phyloP scores from a whole-genome alignment of 2,797 vertebrate genomes.

The Arnoldichthys spilopterus region DNA sequence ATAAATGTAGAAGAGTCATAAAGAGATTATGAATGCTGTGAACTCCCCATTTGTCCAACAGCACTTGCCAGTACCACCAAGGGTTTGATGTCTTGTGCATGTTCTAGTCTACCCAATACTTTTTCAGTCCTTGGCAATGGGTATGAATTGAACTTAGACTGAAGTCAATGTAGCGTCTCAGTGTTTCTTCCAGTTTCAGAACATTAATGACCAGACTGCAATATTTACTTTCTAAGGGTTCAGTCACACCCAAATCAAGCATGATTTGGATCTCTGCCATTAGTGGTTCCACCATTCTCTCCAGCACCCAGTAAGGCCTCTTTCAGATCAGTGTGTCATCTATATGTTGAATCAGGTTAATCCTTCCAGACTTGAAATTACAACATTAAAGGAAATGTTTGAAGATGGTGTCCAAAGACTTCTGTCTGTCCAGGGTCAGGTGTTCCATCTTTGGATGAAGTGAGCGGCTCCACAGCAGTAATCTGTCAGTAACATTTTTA shows the following conservation, averaged over 20 bases:
- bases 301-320: constrained; percentile 6
- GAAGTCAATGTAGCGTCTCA: constrained; percentile 12
- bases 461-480: background rate
- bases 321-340: constrained; percentile 4
- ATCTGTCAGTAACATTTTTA: background rate
- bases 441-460: background rate
- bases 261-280: constrained; percentile 22
- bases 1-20: too few species aligned
- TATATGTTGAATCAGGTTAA: constrained; percentile 4
- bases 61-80: background rate
- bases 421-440: background rate
- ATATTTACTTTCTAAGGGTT: constrained; percentile 29
- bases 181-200: background rate
- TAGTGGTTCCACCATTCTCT: constrained; percentile 12
- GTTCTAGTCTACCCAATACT: background rate
- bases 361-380: background rate
- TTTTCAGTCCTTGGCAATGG: background rate
- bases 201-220: constrained; percentile 20
- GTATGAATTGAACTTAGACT: constrained; percentile 7
- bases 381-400: too few species aligned
- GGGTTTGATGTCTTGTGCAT: background rate
- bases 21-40: too few species aligned
- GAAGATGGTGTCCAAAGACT: background rate
- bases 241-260: constrained; percentile 19
- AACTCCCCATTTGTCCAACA: background rate